These are phyloP conservation scores for Eupithecia tripunctaria DNA, from an alignment of 2,888 invertebrate species.

Conservation along the genomic window DNA sequence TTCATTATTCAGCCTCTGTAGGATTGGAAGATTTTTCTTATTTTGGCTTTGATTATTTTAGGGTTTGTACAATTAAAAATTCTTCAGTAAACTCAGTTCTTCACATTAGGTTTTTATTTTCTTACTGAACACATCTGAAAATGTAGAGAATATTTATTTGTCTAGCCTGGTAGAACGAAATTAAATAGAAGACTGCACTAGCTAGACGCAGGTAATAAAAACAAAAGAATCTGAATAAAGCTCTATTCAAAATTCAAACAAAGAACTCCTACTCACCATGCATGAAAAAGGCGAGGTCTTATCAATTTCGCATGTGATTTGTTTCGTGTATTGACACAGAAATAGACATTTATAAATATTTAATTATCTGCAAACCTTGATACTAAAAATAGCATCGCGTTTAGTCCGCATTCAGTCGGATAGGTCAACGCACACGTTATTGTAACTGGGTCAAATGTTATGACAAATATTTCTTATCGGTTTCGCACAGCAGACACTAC, in stretches of 20 bases:
- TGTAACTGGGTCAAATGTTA: slow-evolving; percentile 81
- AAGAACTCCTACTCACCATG: slow-evolving; percentile 70
- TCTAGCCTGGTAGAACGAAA: not conserved
- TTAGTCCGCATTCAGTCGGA: slow-evolving; percentile 76
- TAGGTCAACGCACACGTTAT: slow-evolving; percentile 82
- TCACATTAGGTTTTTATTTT: slow-evolving; percentile 22
- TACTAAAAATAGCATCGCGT: slow-evolving; percentile 81
- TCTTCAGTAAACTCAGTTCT: slow-evolving; percentile 10
- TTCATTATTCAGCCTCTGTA: slow-evolving; percentile 48
- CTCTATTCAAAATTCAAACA: slow-evolving; percentile 58
- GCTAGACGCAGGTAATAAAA: not conserved
- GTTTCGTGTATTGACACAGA: slow-evolving; percentile 60
- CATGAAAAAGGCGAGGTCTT: slow-evolving; percentile 57
- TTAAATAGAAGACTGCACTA: not conserved
- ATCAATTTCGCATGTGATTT: slow-evolving; percentile 56
- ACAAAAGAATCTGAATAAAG: not conserved
- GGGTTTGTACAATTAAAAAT: slow-evolving; percentile 3
- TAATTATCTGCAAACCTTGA: slow-evolving; percentile 82
- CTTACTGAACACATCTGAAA: slow-evolving; percentile 44
- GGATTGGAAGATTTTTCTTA: slow-evolving; percentile 52
- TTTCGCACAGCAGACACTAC: slow-evolving; percentile 41
- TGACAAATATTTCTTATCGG: slow-evolving; percentile 61
- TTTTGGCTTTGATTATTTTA: slow-evolving; percentile 9
- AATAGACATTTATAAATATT: slow-evolving; percentile 79
- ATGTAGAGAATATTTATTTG: not conserved